These are phyloP conservation scores for Oreohelix idahoensis DNA, from an alignment of 1,140 invertebrate genomes.

Conservation along the genomic window DNA sequence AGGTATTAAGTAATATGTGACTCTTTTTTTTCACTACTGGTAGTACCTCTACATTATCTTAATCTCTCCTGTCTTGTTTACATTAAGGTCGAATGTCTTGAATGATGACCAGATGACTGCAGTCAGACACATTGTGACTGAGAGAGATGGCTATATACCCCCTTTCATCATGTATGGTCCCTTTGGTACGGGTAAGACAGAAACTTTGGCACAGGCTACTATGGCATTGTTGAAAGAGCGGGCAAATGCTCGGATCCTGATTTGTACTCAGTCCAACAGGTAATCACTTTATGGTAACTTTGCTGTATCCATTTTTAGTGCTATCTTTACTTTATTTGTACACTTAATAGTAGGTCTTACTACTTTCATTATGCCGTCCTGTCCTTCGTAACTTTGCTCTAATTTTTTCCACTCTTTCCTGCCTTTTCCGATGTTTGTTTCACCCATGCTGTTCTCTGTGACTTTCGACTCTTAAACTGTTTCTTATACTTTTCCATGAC, in stretches of 20 bases:
- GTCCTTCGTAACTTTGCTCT: too few species aligned
- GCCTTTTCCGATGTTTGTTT: too few species aligned
- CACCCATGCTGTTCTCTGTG: too few species aligned
- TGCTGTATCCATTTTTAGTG: background rate
- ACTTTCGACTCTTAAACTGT: too few species aligned
- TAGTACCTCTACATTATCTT: too few species aligned
- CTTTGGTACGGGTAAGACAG: conserved; percentile 92
- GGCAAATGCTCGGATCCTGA: conserved; percentile 80
- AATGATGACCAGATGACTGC: conserved; percentile 65
- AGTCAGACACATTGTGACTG: conserved; percentile 62
- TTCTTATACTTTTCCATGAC: too few species aligned
- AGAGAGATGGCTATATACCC: conserved; percentile 73
- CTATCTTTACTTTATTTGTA: too few species aligned
- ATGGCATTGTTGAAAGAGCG: conserved; percentile 80
- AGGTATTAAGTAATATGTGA: too few species aligned
- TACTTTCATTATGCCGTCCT: too few species aligned
- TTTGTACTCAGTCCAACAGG: conserved; percentile 92
- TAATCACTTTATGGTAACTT: conserved; percentile 39
- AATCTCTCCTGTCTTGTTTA: background rate
- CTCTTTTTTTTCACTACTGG: too few species aligned
- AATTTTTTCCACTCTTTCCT: too few species aligned
- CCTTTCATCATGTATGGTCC: conserved; percentile 87
- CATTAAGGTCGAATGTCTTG: conserved; percentile 58
- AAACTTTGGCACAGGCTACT: conserved; percentile 84
- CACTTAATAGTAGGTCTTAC: too few species aligned